Evolutionary conservation across 1,140 invertebrate species (phyloP), one percentile per base, ranked within the genome.

Genomic region (Ectropis grisescens): DNA sequence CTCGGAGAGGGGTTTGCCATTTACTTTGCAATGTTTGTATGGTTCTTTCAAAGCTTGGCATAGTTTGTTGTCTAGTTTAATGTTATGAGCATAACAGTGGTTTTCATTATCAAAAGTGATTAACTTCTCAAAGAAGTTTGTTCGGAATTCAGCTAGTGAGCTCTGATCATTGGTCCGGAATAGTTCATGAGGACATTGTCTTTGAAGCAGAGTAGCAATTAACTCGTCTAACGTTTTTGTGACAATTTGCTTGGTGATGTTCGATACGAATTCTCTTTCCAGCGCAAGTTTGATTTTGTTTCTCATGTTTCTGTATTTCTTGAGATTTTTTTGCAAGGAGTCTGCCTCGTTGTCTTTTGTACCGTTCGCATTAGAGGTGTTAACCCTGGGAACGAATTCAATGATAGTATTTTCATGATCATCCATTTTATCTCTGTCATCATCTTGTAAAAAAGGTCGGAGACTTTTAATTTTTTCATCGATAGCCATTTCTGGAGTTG

Each of bases 381-480:
- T 8, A 19, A 8, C 8, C 7, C 29, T 30, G 0, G 62, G 47
- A 31, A 56, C 5, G 19, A 61, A 53, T 47, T 70, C 64, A 35
- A 71, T 49, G 10, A 68, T 66, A 13, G 53, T 61, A 1, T 65
- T 70, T 32, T 72, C 57, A 10, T 65, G 53, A 11, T 46, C 42
- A 11, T 41, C 47, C 7, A 60, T 1, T 14, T 48, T 52, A 19
- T 55, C 30, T 9, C n/a, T n/a, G 4, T 67, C 51, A 13, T 47
- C 15, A 13, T 74, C 66, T 48, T 70, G 55, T 13, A 74, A 32
- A 16, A 56, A 42, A 13, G 49, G 41, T 39, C 55, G 45, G 13
- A 75, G 29, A 36, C 59, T 39, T 5, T 41, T 26, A 23, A 69
- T 34, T 49, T 62, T 71, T 9, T 41, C 19, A 32, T 29, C 41